phyloP scores from a whole-genome alignment of 2,113 vertebrate genomes.

The Vombatus ursinus region DNA sequence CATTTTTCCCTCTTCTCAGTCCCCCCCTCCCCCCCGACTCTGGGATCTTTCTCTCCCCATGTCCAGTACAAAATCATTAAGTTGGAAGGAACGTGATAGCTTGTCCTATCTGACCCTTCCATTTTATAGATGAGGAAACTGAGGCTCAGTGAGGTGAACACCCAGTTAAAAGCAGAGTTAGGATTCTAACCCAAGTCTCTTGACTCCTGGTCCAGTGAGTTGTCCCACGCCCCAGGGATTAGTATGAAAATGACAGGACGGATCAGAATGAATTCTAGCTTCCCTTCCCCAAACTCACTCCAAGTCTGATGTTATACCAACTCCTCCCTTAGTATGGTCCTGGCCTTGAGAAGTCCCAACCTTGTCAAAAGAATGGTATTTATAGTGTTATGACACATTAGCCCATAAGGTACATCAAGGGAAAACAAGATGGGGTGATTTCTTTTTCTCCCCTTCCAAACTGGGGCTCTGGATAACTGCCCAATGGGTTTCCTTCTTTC shows the following conservation, averaged over 20 bases:
- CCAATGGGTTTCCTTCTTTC: background rate
- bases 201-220: background rate
- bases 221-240: background rate
- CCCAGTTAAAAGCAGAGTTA: background rate
- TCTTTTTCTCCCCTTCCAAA: background rate
- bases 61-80: background rate
- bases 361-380: background rate
- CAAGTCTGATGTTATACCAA: conserved; percentile 10
- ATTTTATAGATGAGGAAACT: background rate
- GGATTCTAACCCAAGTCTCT: background rate
- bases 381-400: background rate
- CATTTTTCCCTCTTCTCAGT: background rate
- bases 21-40: background rate
- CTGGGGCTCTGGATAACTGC: background rate
- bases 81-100: background rate
- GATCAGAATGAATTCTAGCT: background rate
- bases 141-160: background rate
- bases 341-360: background rate
- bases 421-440: background rate
- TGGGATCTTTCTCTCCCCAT: background rate
- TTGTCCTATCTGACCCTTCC: background rate
- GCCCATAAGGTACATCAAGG: background rate
- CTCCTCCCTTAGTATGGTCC: background rate
- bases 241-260: background rate
- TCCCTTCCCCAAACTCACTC: background rate